phyloP scores from a whole-genome alignment of 2,797 vertebrate species.

The Ctenopoma kingsleyae region DNA sequence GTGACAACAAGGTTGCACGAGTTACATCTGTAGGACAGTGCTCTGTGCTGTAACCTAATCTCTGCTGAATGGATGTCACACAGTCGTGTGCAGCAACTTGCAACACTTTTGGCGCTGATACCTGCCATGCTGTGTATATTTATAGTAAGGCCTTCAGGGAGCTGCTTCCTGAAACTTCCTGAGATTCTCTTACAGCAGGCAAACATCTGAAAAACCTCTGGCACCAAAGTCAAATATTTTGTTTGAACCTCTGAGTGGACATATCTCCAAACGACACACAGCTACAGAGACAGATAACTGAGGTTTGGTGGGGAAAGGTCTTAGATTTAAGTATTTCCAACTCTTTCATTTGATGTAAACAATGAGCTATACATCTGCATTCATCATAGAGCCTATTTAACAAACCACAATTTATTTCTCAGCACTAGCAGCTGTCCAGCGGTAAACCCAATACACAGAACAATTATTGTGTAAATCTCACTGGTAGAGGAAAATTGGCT shows the following conservation, averaged over 20 bases:
- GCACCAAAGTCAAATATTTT: conserved; percentile 57
- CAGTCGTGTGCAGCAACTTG: conserved; percentile 18
- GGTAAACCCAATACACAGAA: conserved; percentile 67
- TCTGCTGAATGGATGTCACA: conserved; percentile 25
- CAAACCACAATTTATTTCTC: conserved; percentile 64
- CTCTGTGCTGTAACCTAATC: conserved; percentile 4
- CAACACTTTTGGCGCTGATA: conserved; percentile 36
- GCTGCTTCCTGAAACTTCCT: conserved; percentile 34
- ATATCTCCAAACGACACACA: conserved; percentile 32
- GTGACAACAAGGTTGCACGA: not conserved
- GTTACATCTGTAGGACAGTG: not conserved
- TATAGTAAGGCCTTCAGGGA: conserved; percentile 41
- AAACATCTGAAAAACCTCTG: conserved; percentile 51
- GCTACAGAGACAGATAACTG: conserved; percentile 20
- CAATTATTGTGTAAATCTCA: conserved; percentile 71
- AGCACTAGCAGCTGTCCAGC: conserved; percentile 71
- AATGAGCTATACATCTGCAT: conserved; percentile 1
- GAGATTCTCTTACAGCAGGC: conserved; percentile 22
- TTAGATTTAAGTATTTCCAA: not conserved
- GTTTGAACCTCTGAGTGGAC: conserved; percentile 43
- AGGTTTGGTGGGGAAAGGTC: not conserved
- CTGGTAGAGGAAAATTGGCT: conserved; percentile 68
- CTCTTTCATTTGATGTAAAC: not conserved
- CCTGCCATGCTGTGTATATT: conserved; percentile 30
- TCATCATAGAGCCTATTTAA: conserved; percentile 27